Evolutionary conservation across 2,113 vertebrate genomes (phyloP).

Genomic region (Nyctibius bracteatus): DNA sequence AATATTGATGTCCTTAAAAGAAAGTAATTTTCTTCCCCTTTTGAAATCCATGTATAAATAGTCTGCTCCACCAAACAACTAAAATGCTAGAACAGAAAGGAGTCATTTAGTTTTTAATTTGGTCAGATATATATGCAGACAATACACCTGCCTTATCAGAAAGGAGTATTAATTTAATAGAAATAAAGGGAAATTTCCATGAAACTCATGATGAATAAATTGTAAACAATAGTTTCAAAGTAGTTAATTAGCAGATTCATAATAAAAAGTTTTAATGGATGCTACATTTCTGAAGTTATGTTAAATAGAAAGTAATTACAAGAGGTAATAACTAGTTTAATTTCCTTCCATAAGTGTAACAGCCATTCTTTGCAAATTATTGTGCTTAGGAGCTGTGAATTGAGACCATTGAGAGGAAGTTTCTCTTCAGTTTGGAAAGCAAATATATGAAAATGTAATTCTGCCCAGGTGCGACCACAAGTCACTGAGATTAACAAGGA

Average conservation of each 20-base stretch:
- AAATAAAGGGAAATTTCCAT: not conserved
- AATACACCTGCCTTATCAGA: not conserved
- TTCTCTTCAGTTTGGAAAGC: not conserved
- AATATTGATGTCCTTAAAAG: not conserved
- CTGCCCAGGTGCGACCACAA: not conserved
- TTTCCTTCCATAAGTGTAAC: slow-evolving; percentile 10
- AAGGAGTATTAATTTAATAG: not conserved
- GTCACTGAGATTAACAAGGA: not conserved
- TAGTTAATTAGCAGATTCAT: not conserved
- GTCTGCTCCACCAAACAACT: not conserved
- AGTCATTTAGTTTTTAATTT: slow-evolving; percentile 32
- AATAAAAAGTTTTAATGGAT: not conserved
- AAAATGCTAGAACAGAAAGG: not conserved
- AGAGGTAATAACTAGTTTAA: slow-evolving; percentile 32
- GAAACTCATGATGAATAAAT: not conserved
- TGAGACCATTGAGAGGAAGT: not conserved
- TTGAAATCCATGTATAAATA: slow-evolving; percentile 16
- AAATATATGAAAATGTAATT: not conserved
- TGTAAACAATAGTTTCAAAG: not conserved
- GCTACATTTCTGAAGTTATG: not conserved
- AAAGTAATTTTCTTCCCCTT: not conserved
- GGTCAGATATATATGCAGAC: not conserved
- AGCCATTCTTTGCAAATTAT: slow-evolving; percentile 23
- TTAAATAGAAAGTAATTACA: slow-evolving; percentile 27
- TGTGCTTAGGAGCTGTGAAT: slow-evolving; percentile 3